A percentile compares a stretch with the other conserved stretches of the same genome.
Conservation (phyloP, 2,888 invertebrate genomes). For the Dasysyrphus albostriatus region DNA sequence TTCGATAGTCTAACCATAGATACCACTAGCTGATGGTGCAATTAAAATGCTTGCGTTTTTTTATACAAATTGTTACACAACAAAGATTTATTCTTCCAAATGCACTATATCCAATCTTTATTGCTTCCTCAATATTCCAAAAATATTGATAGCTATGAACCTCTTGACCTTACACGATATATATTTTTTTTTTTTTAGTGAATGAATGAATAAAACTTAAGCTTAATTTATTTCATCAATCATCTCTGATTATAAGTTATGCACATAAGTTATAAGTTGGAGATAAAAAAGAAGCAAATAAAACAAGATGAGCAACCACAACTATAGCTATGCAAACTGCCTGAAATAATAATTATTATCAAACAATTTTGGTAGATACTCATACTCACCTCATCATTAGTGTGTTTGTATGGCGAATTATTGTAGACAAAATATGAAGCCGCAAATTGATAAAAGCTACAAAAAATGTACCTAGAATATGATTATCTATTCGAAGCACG, state of each 20-base stretch:
- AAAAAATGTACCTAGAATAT: conserved; percentile 23
- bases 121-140: neutral
- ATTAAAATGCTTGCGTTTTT: neutral
- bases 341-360: conserved; percentile 45
- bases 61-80: neutral
- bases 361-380: conserved; percentile 61
- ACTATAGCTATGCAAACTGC: neutral
- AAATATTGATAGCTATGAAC: neutral
- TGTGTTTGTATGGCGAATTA: conserved; percentile 14
- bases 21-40: too few species aligned
- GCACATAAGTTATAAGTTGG: conserved; percentile 46
- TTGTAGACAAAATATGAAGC: conserved; percentile 1
- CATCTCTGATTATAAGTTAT: conserved; percentile 35
- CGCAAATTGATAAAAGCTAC: conserved; percentile 25
- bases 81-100: neutral
- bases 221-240: conserved; percentile 15
- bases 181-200: neutral
- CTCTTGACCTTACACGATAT: neutral
- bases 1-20: too few species aligned
- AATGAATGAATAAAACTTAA: neutral
- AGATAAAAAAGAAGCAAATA: conserved; percentile 34
- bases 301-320: conserved; percentile 20
- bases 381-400: neutral
- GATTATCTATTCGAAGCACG: conserved; percentile 59
- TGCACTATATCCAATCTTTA: neutral